Base-by-base conservation (phyloP, 2,888 invertebrate species). In the Amitus sp. region DNA sequence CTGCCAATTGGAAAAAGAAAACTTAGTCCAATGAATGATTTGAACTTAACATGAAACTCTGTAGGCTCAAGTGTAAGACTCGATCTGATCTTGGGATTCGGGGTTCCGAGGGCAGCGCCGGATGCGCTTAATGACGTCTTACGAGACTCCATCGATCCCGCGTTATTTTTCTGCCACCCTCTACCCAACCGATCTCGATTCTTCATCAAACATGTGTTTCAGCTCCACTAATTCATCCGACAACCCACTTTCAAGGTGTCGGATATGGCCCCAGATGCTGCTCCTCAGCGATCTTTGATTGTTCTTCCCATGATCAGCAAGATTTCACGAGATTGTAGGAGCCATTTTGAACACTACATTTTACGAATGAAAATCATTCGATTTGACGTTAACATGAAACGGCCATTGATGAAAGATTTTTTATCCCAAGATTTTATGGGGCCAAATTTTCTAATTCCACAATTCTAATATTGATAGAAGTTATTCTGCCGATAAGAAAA, bases 41-140 rank as follows among this genome's bases (percentile, higher is more conserved):
- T 72, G 74, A 69, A 68, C 65, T 70, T 69, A n/a, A n/a, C 68
- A 70, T 70, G 69, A 73, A 68, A 65, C 68, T 66, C 65, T 65
- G 63, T 61, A 58, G 40, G 43, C 13, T 40, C 47, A 66, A 57
- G 58, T 52, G 51, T 47, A 62, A 53, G 18, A 49, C 50, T 27
- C 61, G 48, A 43, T 54, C 55, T 51, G 58, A 57, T 53, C 23
- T 23, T 64, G 53, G 53, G 66, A 58, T 70, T 67, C 56, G 63
- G 65, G 13, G 62, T 68, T 66, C 67, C 68, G 68, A 61, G 60
- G 50, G 51, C 54, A 68, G 74, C 76, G 54, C 81, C 82, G 77
- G 77, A 80, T 82, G 82, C 70, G 62, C 73, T 59, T 75, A 82
- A 82, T 80, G 81, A 78, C 78, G 75, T 82, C 82, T 82, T 82